Evolutionary conservation across 2,113 vertebrate species (phyloP), one percentile per base, ranked within the genome.

Genomic region (Phalacrocorax brasilianus): DNA sequence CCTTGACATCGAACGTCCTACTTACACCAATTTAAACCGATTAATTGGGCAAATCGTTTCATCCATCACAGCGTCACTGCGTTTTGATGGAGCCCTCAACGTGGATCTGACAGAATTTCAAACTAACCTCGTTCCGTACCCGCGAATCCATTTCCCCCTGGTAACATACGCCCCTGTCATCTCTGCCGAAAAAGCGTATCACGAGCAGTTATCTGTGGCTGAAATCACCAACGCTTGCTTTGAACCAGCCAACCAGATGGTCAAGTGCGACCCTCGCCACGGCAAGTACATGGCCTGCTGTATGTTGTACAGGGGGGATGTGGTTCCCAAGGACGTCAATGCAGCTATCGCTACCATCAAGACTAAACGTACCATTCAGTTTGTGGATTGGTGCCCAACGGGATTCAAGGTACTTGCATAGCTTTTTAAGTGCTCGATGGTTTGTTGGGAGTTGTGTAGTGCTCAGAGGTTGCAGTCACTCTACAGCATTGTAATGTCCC

Each of bases 181-280:
- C 97, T 99, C 98, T 0, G 98, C 98, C 26, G 99, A 99, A 89
- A 99, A 99, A 95, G 98, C 98, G 0, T 99, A 99, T 84, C 98
- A 99, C 2, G 98, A 99, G 98, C 99, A 99, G 97, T 93, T 99
- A 27, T 99, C 99, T 2, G 99, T 99, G 65, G 98, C 98, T 6
- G 98, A 99, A 85, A 99, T 99, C 38, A 98, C 99, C 47, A 99
- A 98, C 0, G 95, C 98, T 56, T 98, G 99, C 90, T 99, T 99
- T 38, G 99, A 99, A 70, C 98, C 98, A 14, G 97, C 98, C 63
- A 99, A 99, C 78, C 98, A 99, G 97, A 99, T 99, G 99, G 98
- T 99, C 49, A 99, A 99, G 72, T 99, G 99, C 3, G 98, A 99
- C 91, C 98, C 99, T 45, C 98, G 98, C 85, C 98, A 99, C 6